phyloP scores from a whole-genome alignment of 2,797 vertebrate species.

The Chromis chromis region DNA sequence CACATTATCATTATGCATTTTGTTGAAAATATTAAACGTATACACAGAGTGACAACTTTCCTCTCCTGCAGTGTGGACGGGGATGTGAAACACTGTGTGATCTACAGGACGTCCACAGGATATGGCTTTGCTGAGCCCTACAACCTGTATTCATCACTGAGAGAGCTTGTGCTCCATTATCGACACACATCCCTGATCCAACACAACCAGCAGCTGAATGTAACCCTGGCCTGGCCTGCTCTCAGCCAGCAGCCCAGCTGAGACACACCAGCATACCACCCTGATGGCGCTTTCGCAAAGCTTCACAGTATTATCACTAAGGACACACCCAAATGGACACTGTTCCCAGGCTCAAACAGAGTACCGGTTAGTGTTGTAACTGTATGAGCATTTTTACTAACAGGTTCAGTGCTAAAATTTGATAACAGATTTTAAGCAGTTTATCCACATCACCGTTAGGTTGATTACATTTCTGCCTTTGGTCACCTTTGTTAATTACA shows the following conservation, averaged over 20 bases:
- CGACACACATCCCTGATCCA: slow-evolving; percentile 92
- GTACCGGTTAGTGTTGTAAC: slow-evolving; percentile 40
- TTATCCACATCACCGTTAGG: slow-evolving; percentile 4
- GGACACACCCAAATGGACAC: slow-evolving; percentile 33
- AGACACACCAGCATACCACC: slow-evolving; percentile 70
- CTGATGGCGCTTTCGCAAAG: slow-evolving; percentile 58
- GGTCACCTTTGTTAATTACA: no score
- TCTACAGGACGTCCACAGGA: slow-evolving; percentile 91
- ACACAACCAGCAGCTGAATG: slow-evolving; percentile 94
- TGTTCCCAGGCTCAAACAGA: slow-evolving; percentile 30
- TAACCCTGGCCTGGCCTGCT: slow-evolving; percentile 92
- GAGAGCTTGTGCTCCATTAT: slow-evolving; percentile 94
- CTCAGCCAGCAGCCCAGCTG: slow-evolving; percentile 82
- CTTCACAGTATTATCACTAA: slow-evolving; percentile 49
- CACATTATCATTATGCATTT: background rate
- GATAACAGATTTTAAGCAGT: slow-evolving; percentile 4
- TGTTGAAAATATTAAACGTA: background rate
- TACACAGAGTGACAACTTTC: slow-evolving; percentile 20
- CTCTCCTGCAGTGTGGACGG: slow-evolving; percentile 86
- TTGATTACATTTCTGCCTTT: background rate
- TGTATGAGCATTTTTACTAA: background rate
- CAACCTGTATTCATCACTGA: slow-evolving; percentile 91
- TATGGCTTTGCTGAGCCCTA: slow-evolving; percentile 94
- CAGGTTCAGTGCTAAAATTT: slow-evolving; percentile 12
- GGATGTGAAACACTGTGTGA: slow-evolving; percentile 94